phyloP scores from a whole-genome alignment of 2,888 invertebrate genomes.

The Ptilodon capucinus region DNA sequence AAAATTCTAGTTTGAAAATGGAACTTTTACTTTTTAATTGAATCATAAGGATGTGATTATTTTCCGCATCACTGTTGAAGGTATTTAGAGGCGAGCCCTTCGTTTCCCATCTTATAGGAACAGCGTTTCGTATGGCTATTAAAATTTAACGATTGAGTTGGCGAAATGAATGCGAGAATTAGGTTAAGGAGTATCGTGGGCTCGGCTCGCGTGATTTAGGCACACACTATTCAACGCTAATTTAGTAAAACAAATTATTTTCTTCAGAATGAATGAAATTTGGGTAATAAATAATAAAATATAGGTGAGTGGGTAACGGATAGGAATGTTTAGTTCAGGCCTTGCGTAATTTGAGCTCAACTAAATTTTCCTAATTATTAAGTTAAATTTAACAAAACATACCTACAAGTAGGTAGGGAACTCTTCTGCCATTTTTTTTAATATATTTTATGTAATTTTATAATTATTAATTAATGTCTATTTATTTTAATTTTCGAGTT shows the following conservation, averaged over 20 bases:
- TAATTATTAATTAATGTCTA: too few species aligned
- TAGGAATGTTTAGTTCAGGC: neutral
- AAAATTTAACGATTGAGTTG: constrained; percentile 79
- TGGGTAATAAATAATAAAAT: neutral
- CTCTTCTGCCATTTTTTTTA: too few species aligned
- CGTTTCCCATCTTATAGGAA: constrained; percentile 55
- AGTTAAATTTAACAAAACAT: too few species aligned
- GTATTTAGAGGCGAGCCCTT: constrained; percentile 46
- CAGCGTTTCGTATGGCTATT: constrained; percentile 69
- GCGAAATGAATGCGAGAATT: constrained; percentile 77
- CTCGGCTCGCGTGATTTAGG: constrained; percentile 61
- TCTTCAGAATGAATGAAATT: constrained; percentile 21
- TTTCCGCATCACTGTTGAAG: constrained; percentile 34
- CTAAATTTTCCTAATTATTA: too few species aligned
- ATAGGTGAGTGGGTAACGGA: neutral
- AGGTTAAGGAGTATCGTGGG: constrained; percentile 71
- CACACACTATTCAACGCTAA: constrained; percentile 50
- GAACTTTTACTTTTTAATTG: too few species aligned
- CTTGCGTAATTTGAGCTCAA: neutral
- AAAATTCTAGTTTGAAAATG: too few species aligned
- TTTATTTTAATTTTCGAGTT: too few species aligned
- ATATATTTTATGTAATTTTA: too few species aligned
- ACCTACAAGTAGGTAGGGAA: too few species aligned
- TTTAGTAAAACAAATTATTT: constrained; percentile 50
- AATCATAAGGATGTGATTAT: neutral